Conservation (phyloP, 2,888 invertebrate genomes). For the Volucella zonaria region DNA sequence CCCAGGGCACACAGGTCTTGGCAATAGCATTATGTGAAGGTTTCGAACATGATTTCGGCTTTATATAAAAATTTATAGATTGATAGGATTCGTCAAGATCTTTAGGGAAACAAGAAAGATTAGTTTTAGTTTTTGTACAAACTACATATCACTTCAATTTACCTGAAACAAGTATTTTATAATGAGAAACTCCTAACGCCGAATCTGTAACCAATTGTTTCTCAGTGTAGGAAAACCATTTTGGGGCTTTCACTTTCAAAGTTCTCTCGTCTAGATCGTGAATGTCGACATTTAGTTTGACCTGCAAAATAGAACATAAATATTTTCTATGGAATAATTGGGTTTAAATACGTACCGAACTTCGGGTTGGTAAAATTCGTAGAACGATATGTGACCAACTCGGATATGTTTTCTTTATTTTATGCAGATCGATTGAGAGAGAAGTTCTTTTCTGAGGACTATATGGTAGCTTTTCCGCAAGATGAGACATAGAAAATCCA, state of each 20-base stretch:
- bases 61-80: conserved; percentile 85
- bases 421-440: conserved; percentile 84
- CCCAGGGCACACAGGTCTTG: conserved; percentile 87
- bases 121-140: background rate
- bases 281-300: conserved; percentile 86
- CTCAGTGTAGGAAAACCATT: conserved; percentile 81
- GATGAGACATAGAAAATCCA: conserved; percentile 57
- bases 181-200: conserved; percentile 84
- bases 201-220: conserved; percentile 84
- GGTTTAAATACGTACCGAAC: conserved; percentile 82
- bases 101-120: conserved; percentile 30
- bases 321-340: background rate
- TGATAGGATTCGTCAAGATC: conserved; percentile 85
- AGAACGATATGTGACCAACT: conserved; percentile 89
- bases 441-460: conserved; percentile 41
- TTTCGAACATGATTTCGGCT: conserved; percentile 83
- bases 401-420: conserved; percentile 84
- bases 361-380: conserved; percentile 86
- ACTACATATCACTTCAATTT: conserved; percentile 4
- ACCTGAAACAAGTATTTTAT: conserved; percentile 85
- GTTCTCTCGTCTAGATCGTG: conserved; percentile 84
- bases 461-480: conserved; percentile 47
- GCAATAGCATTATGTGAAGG: conserved; percentile 85
- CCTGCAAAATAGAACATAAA: conserved; percentile 80
- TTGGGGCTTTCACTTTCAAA: conserved; percentile 80